These are phyloP conservation scores for Physocephala rufipes DNA, from an alignment of 2,888 invertebrate species.

Conservation along the genomic window DNA sequence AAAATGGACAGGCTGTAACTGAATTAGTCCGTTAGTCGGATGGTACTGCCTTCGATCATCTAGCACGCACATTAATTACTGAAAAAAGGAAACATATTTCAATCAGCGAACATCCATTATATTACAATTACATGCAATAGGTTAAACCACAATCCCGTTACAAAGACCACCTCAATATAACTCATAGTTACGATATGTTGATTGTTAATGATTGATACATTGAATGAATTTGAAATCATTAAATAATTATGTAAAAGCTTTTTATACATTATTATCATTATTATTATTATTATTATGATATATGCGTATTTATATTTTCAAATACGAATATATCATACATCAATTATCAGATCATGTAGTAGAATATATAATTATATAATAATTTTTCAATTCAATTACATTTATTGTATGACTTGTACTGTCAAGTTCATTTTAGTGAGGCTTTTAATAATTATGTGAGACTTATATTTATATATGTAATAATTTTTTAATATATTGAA, in stretches of 20 bases:
- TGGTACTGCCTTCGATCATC: too few relatives aligned
- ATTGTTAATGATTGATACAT: conserved; percentile 17
- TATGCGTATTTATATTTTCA: not conserved
- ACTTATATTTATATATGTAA: too few relatives aligned
- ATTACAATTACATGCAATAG: conserved; percentile 21
- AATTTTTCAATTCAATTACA: too few relatives aligned
- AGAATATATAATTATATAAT: too few relatives aligned
- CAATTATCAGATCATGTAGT: too few relatives aligned
- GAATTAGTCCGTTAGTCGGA: not conserved
- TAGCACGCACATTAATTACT: not conserved
- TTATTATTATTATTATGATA: not conserved
- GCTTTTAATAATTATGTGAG: conserved; percentile 7
- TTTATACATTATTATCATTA: conserved; percentile 5
- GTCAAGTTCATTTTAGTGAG: not conserved
- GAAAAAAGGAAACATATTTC: conserved; percentile 17
- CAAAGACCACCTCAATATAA: conserved; percentile 20
- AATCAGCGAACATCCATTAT: not conserved
- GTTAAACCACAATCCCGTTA: conserved; percentile 1
- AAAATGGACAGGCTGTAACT: too few relatives aligned
- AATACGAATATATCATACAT: too few relatives aligned
- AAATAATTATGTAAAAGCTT: not conserved
- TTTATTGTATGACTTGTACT: too few relatives aligned
- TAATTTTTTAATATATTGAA: too few relatives aligned
- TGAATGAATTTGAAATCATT: conserved; percentile 17
- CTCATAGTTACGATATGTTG: conserved; percentile 19